Conservation (phyloP, 2,113 vertebrate genomes). For the Phoxinus phoxinus region DNA sequence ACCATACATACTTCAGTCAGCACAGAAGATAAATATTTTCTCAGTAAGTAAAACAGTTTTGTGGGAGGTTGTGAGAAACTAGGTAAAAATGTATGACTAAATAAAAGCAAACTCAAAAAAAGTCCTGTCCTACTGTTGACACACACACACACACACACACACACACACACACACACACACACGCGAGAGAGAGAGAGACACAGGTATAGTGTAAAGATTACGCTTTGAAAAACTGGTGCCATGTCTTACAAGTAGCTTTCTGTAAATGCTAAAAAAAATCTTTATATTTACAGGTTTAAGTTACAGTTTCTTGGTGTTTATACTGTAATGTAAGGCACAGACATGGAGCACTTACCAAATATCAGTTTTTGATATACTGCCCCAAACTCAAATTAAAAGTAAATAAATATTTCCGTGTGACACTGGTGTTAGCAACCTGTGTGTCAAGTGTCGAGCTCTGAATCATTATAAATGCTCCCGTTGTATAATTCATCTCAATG, state of each 20-base stretch:
- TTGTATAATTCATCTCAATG: conserved; percentile 14
- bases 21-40: not conserved
- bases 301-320: not conserved
- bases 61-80: conserved; percentile 5
- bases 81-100: conserved; percentile 7
- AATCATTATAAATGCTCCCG: not conserved
- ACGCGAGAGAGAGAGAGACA: too few species aligned
- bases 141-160: not conserved
- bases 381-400: not conserved
- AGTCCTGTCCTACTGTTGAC: not conserved
- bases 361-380: not conserved
- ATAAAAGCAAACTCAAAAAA: not conserved
- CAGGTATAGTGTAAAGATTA: not conserved
- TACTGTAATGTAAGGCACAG: too few species aligned
- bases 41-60: conserved; percentile 8
- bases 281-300: not conserved
- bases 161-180: too few species aligned
- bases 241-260: not conserved
- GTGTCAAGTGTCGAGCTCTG: not conserved
- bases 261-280: not conserved
- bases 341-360: not conserved
- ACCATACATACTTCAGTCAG: not conserved
- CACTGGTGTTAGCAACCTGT: not conserved
- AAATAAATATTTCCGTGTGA: not conserved
- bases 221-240: not conserved